Evolutionary conservation across 2,113 vertebrate genomes (phyloP), one percentile per base, ranked within the genome.

Genomic region (Zootoca vivipara): DNA sequence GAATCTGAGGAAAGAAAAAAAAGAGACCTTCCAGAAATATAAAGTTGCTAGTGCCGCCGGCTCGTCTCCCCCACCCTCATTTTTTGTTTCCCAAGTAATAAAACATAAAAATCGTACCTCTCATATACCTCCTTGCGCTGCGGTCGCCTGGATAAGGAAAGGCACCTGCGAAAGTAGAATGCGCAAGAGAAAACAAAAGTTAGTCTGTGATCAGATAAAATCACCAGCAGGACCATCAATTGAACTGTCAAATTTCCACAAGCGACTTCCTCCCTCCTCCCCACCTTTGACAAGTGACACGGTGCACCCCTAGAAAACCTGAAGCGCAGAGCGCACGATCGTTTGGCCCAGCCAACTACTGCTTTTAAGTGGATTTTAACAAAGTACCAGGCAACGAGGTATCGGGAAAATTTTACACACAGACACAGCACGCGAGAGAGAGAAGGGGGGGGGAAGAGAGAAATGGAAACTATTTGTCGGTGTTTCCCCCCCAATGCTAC

Each of bases 391-490:
- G 38, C 5, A 28, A 81, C 20, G 28, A 18, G 83, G 3, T 2
- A 26, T 2, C 24, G 56, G 42, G 0, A 30, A 2, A 56, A 15
- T 3, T 28, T 38, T 38, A 35, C 67, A 12, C 62, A 35, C 77
- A 33, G 78, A 1, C 33, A 0, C 82, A 30, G 7, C 74, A 18
- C 40, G 26, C 38, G 16, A 5, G 42, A 7, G 64, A 67, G 40
- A 33, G 62, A 67, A 30, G 3, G 24, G 7, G 46, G 5, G 46
- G 22, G 1, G 46, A 69, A 7, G 69, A 38, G 86, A 88, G 88
- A 88, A 93, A 87, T 90, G 92, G 95, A 95, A 95, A 94, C 94
- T 89, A 91, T 93, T 94, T 91, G 94, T 90, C 93, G 35, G 30
- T 7, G 40, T 7, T 10, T 2, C 10, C 12, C 38, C 62, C n/a